Evolutionary conservation across 2,888 invertebrate genomes (phyloP).

Genomic region (Melinaea menophilus): DNA sequence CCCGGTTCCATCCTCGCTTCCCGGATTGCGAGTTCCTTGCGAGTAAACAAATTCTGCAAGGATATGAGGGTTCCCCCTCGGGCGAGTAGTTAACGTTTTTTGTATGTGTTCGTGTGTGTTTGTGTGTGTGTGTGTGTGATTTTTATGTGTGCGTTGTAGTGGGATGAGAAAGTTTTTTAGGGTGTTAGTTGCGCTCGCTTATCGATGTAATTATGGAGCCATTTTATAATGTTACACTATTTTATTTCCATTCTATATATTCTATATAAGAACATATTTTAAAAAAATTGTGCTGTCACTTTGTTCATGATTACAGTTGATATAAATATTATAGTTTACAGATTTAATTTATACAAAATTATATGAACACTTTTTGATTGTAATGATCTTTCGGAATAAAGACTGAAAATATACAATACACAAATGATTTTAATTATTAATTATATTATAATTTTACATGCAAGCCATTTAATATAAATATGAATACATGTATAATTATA

Average conservation of each 20-base stretch:
- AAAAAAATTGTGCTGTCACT: too few relatives aligned
- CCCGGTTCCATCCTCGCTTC: slow-evolving; percentile 59
- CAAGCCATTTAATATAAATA: too few relatives aligned
- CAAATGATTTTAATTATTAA: too few relatives aligned
- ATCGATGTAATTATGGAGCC: slow-evolving; percentile 16
- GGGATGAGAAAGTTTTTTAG: slow-evolving; percentile 36
- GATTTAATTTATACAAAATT: too few relatives aligned
- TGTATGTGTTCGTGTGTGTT: slow-evolving; percentile 53
- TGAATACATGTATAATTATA: too few relatives aligned
- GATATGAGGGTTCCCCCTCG: slow-evolving; percentile 61
- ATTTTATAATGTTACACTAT: slow-evolving; percentile 10
- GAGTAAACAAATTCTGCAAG: slow-evolving; percentile 77
- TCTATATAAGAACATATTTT: too few relatives aligned
- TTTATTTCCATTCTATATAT: background rate
- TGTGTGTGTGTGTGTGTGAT: slow-evolving; percentile 44
- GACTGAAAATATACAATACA: too few relatives aligned
- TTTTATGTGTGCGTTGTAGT: slow-evolving; percentile 59
- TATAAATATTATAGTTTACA: too few relatives aligned
- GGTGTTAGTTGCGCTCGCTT: slow-evolving; percentile 26
- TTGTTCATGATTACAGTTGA: too few relatives aligned
- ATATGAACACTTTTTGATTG: too few relatives aligned
- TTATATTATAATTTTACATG: too few relatives aligned
- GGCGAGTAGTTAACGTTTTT: slow-evolving; percentile 68
- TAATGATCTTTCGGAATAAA: too few relatives aligned
- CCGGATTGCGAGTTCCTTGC: slow-evolving; percentile 60